Base-by-base conservation (phyloP, 2,113 vertebrate genomes). In the Orcinus orca region DNA sequence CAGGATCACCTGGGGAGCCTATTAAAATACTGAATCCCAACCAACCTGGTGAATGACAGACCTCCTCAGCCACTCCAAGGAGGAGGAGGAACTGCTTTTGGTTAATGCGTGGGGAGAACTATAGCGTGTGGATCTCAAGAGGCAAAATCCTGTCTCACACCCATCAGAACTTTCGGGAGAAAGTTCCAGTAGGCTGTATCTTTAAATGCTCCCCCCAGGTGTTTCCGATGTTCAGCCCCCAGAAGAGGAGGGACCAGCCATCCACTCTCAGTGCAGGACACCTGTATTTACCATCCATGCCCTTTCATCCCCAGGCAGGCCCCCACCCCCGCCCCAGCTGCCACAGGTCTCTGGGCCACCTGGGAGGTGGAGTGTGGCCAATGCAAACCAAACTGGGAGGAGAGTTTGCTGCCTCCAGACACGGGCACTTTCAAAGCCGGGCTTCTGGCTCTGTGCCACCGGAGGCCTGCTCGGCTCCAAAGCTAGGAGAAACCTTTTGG, bases 21-120 rank as follows among this genome's bases (percentile, higher is more conserved):
- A 36, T 36, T 17, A 44, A 67, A 74, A 25, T 33, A 15, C 36
- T 25, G 26, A n/a, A 18, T 36, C 33, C 26, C 77, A 26, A 15
- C 8, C 41, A 4, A n/a, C 76, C 89, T 47, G 10, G 25, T 8
- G 20, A 73, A 36, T 1, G 17, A 60, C 0, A 26, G 96, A 86
- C 98, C 97, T 98, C 71, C 97, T 96, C 41, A 53, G 17, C 65
- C n/a, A 53, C 55, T 82, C 53, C 44, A 50, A 65, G 23, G 38
- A 38, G 13, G 68, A 53, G 25, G 29, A 4, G 13, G 29, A 60
- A 44, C 1, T 53, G 65, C 17, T 9, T 62, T 63, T 17, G 50
- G 5, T n/a, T 4, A 26, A 18, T 29, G 8, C 33, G 17, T 0
- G 0, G 4, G 11, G 3, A 70, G 31, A 55, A 41, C 11, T 8